Conservation (phyloP, 2,888 invertebrate genomes). For the Nomada hirtipes region DNA sequence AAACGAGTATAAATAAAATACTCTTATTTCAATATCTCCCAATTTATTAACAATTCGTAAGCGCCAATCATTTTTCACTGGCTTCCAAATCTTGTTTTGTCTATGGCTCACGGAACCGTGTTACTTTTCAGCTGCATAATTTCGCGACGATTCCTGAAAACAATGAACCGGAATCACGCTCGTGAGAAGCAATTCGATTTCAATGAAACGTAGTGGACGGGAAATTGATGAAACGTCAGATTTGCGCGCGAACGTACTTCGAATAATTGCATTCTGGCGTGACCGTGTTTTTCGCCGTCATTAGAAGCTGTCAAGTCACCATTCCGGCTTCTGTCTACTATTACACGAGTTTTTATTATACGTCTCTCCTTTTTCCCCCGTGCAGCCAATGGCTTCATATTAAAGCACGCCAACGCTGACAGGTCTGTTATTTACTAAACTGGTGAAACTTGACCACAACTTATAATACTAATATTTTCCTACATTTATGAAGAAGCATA, state of each 20-base stretch:
- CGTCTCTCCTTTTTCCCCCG: too few species aligned
- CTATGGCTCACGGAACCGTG: background rate
- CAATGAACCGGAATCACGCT: background rate
- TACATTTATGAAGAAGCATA: too few species aligned
- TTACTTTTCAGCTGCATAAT: background rate
- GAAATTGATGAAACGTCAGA: slow-evolving; percentile 26
- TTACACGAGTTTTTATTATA: background rate
- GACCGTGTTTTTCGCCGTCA: background rate
- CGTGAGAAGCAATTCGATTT: background rate
- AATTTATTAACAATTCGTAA: background rate
- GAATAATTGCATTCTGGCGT: background rate
- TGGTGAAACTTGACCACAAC: background rate
- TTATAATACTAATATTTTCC: background rate
- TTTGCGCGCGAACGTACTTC: background rate
- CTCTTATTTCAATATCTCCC: background rate
- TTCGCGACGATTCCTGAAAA: background rate
- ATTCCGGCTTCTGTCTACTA: background rate
- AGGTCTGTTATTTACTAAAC: background rate
- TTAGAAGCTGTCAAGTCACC: slow-evolving; percentile 5
- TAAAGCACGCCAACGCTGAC: background rate
- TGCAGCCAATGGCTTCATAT: background rate
- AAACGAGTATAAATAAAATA: too few species aligned
- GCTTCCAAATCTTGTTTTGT: too few species aligned
- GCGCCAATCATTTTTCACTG: too few species aligned
- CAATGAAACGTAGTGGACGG: background rate